phyloP scores from a whole-genome alignment of 2,797 vertebrate species.

The Bucorvus abyssinicus region DNA sequence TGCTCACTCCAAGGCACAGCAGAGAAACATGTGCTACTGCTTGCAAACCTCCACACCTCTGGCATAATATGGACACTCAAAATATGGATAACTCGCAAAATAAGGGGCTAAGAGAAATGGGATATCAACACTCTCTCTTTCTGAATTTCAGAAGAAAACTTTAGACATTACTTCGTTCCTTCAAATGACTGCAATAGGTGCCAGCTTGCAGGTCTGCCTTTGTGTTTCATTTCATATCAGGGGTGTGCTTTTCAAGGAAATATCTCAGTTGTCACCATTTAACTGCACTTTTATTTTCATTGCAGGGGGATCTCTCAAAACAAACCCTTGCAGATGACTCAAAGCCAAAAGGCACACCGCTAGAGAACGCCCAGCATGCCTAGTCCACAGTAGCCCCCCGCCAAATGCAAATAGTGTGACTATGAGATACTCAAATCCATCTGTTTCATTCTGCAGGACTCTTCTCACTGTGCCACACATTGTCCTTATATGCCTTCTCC shows the following conservation, averaged over 20 bases:
- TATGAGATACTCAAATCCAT: not conserved
- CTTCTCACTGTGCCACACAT: accelerated
- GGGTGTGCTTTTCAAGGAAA: not conserved
- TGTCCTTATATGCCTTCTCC: not conserved
- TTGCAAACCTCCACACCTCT: not conserved
- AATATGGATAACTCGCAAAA: not conserved
- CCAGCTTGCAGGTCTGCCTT: not conserved
- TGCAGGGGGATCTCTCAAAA: not conserved
- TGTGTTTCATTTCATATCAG: not conserved
- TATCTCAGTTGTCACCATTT: not conserved
- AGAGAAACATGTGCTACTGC: not conserved
- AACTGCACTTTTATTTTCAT: not conserved
- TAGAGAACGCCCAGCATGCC: not conserved
- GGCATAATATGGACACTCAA: not conserved
- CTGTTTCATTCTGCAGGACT: not conserved
- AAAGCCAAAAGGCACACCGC: not conserved
- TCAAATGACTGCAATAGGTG: not conserved
- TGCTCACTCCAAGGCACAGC: not conserved
- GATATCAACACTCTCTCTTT: not conserved
- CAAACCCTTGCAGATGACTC: accelerated
- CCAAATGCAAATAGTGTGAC: not conserved
- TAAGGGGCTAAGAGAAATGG: not conserved
- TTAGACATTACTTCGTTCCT: not conserved
- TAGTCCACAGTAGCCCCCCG: not conserved
- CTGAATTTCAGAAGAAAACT: not conserved